Evolutionary conservation across 1,140 invertebrate species (phyloP).

Genomic region (Hypsibius dujardini): DNA sequence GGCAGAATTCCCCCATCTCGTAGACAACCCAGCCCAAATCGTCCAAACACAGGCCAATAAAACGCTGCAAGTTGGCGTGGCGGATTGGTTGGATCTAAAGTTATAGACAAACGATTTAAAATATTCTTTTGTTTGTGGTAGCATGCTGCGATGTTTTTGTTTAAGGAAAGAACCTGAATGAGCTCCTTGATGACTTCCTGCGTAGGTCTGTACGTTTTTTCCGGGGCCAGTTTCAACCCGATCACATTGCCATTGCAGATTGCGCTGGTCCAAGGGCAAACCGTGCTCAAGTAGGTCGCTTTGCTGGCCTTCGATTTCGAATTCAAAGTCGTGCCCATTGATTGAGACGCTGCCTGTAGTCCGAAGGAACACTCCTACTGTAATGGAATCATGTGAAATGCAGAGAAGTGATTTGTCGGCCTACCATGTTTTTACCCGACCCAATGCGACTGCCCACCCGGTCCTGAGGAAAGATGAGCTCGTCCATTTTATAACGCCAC

Average conservation of each 20-base stretch:
- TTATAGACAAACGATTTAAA: no score
- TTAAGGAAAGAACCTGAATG: neutral
- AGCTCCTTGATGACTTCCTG: neutral
- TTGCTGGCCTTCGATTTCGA: neutral
- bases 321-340: no score
- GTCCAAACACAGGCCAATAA: constrained; percentile 9
- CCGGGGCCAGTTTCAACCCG: neutral
- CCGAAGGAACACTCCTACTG: no score
- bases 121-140: no score
- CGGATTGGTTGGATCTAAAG: constrained; percentile 2
- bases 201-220: neutral
- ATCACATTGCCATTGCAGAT: neutral
- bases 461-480: no score
- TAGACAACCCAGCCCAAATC: neutral
- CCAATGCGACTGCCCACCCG: no score
- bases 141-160: neutral
- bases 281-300: neutral
- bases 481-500: neutral
- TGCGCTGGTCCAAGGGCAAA: neutral
- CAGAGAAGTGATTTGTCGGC: no score
- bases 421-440: no score
- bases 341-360: no score
- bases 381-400: no score
- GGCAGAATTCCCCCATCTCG: constrained; percentile 48
- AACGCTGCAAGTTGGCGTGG: neutral